Base-by-base conservation (phyloP, 2,113 vertebrate species). In the Cynopterus brachyotis region DNA sequence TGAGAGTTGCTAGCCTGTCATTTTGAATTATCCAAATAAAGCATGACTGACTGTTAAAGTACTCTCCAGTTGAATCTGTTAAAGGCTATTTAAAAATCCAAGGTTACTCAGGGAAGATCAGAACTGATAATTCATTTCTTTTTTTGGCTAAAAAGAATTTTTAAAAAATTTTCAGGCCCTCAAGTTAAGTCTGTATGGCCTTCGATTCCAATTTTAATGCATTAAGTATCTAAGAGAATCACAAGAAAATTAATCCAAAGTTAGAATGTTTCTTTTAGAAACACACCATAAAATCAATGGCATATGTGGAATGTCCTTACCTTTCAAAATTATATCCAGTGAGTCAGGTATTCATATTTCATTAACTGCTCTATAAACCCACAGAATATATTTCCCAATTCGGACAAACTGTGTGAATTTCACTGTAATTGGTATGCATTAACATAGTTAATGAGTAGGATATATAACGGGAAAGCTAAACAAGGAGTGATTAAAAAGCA, bases 71-170 rank as follows among this genome's bases (percentile, higher is more conserved):
- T 89, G 28, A 95, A 91, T 92, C 85, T 88, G 60, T 85, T 92
- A 94, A 95, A 94, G 42, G 11, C 73, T 88, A 89, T 50, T 95
- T 95, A 96, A 97, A 97, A 94, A 93, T 26, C 88, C 83, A 95
- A 96, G 59, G 75, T 90, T 96, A 85, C 67, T 85, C 81, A 83
- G 80, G 67, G 59, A 96, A 93, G 87, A 94, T 90, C n/a, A 91
- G 20, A 92, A 92, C 40, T 19, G 66, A 88, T 67, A 92, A 90
- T 26, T 96, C 82, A 87, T 94, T 73, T 73, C 73, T 88, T 83
- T 55, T 85, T 93, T 83, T 50, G 37, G 37, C 20, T 94, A 64
- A 94, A 83, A 94, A 53, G 75, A 79, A 50, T 64, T 72, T 87
- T 59, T 70, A 79, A 35, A 78, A 85, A 85, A 83, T 20, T 70